These are phyloP conservation scores for Vulpes ferrilata DNA, from an alignment of 2,113 vertebrate genomes.

Conservation along the genomic window DNA sequence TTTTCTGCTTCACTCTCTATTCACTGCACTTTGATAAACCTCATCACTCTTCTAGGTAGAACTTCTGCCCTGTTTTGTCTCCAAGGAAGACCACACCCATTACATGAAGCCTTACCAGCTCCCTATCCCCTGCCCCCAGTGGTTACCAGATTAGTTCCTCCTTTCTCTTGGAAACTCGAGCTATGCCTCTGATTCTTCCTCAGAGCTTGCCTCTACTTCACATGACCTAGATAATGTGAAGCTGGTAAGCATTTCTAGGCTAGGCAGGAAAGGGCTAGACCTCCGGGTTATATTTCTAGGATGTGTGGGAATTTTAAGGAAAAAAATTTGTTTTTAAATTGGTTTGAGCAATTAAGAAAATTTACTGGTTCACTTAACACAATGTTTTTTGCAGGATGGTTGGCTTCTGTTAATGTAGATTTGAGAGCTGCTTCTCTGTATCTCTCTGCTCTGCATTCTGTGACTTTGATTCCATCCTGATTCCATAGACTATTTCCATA, in stretches of 20 bases:
- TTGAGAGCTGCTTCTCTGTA: neutral
- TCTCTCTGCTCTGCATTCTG: neutral
- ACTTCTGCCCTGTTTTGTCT: neutral
- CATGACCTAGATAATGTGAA: neutral
- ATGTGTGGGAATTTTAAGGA: neutral
- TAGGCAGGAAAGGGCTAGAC: neutral
- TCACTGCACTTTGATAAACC: neutral
- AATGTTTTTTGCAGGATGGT: neutral
- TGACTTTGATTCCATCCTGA: neutral
- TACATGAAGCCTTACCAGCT: neutral
- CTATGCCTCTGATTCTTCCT: neutral
- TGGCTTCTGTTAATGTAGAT: neutral
- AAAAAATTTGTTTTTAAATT: neutral
- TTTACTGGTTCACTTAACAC: neutral
- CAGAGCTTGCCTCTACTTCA: neutral
- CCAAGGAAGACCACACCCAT: neutral
- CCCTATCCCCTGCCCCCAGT: fast-evolving
- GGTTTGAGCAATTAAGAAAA: neutral
- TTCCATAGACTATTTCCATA: neutral
- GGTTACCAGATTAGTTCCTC: neutral
- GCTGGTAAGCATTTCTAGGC: neutral
- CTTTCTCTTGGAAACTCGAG: neutral
- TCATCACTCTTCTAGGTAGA: neutral
- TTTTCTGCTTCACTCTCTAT: neutral
- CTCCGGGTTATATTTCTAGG: neutral